A percentile compares a stretch with the other conserved stretches of the same genome.
Conservation (phyloP, 2,888 invertebrate species). For the Scaptomyza cyrtandrae region DNA sequence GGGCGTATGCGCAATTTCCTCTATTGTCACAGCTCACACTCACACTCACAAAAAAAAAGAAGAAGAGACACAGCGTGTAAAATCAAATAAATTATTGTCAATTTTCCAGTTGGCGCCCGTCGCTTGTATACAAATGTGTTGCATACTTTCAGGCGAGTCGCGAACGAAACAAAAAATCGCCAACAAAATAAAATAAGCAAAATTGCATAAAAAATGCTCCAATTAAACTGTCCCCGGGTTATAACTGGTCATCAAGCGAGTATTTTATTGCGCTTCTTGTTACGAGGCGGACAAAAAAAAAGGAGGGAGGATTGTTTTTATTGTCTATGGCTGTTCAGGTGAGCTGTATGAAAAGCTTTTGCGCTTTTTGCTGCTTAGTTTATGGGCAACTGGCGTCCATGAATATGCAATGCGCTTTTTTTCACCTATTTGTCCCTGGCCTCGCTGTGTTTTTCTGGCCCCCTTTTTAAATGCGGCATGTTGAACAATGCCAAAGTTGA, state of each 20-base stretch:
- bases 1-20: slow-evolving; percentile 49
- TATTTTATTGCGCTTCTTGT: slow-evolving; percentile 72
- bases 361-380: slow-evolving; percentile 65
- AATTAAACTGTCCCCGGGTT: slow-evolving; percentile 83
- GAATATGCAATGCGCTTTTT: slow-evolving; percentile 69
- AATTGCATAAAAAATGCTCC: slow-evolving; percentile 77
- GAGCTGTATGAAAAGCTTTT: slow-evolving; percentile 32
- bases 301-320: slow-evolving; percentile 17
- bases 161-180: background rate
- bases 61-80: slow-evolving; percentile 18
- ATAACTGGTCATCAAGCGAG: slow-evolving; percentile 77
- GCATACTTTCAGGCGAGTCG: slow-evolving; percentile 47
- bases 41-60: background rate
- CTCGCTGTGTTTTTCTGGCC: slow-evolving; percentile 7
- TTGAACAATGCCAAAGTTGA: slow-evolving; percentile 51
- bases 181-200: slow-evolving; percentile 8
- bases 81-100: slow-evolving; percentile 81
- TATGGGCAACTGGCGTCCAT: slow-evolving; percentile 58
- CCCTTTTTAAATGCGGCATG: slow-evolving; percentile 50
- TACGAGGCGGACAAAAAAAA: background rate
- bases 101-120: slow-evolving; percentile 74
- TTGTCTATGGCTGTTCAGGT: slow-evolving; percentile 58
- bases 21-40: slow-evolving; percentile 36
- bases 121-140: slow-evolving; percentile 48
- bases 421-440: slow-evolving; percentile 11